Evolutionary conservation across 2,113 vertebrate genomes (phyloP).

Genomic region (Takifugu bimaculatus): DNA sequence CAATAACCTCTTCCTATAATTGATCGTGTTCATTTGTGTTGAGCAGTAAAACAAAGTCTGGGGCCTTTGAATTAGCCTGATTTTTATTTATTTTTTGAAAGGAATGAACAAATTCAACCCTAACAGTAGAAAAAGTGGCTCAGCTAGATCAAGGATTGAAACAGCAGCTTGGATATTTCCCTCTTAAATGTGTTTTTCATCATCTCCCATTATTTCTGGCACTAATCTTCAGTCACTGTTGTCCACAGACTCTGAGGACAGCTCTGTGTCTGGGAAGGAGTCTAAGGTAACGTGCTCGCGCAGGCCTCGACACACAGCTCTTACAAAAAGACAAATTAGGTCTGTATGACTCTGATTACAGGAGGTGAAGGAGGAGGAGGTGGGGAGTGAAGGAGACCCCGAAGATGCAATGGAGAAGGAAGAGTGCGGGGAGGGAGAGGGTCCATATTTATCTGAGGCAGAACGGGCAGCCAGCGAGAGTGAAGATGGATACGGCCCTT

Average conservation of each 20-base stretch:
- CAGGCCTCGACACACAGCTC: not conserved
- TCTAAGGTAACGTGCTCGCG: slow-evolving; percentile 79
- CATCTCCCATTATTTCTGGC: not conserved
- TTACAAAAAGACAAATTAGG: not conserved
- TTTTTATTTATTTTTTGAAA: too few species aligned
- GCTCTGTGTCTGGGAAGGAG: slow-evolving; percentile 86
- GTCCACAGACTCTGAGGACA: slow-evolving; percentile 87
- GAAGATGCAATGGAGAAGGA: slow-evolving; percentile 94
- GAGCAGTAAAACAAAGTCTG: too few species aligned
- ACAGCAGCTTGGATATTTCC: not conserved
- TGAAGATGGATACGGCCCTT: slow-evolving; percentile 94
- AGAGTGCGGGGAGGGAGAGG: slow-evolving; percentile 87
- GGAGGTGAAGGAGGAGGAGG: slow-evolving; percentile 95
- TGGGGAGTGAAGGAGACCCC: slow-evolving; percentile 84
- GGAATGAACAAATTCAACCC: too few species aligned
- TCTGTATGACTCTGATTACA: slow-evolving; percentile 48
- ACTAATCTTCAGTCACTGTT: slow-evolving; percentile 37
- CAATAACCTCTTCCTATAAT: too few species aligned
- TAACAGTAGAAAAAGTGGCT: too few species aligned
- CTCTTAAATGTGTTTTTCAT: not conserved
- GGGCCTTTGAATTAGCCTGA: too few species aligned
- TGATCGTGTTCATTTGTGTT: too few species aligned
- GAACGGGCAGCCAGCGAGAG: slow-evolving; percentile 96
- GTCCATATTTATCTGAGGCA: slow-evolving; percentile 93
- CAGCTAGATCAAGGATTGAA: too few species aligned